Evolutionary conservation across 2,888 invertebrate species (phyloP).

Genomic region (Helicoverpa assulta): DNA sequence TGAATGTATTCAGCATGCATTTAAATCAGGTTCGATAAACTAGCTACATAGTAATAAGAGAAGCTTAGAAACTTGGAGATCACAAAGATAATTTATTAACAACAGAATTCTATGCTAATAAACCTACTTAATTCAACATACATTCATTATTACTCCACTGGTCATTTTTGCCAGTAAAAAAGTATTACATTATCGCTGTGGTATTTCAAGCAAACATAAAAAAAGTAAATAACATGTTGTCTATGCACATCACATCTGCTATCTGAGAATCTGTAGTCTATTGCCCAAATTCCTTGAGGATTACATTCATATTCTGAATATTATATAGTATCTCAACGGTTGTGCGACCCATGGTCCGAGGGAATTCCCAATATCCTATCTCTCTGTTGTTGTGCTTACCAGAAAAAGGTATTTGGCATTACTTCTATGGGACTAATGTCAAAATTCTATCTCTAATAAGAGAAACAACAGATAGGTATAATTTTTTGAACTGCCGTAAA

Average conservation of each 20-base stretch:
- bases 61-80: not conserved
- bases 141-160: not conserved
- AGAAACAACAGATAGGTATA: too few relatives aligned
- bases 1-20: not conserved
- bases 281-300: constrained; percentile 10
- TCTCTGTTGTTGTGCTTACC: too few relatives aligned
- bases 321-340: too few relatives aligned
- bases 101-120: constrained; percentile 4
- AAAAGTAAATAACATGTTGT: not conserved
- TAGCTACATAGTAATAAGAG: not conserved
- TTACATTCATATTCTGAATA: constrained; percentile 1
- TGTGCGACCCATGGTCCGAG: too few relatives aligned
- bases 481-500: too few relatives aligned
- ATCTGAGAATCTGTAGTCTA: not conserved
- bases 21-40: not conserved
- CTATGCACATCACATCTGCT: not conserved
- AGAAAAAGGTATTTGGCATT: too few relatives aligned
- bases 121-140: constrained; percentile 4
- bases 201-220: not conserved
- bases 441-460: too few relatives aligned
- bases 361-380: too few relatives aligned
- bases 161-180: constrained; percentile 7
- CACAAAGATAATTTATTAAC: not conserved
- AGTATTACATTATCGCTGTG: constrained; percentile 14
- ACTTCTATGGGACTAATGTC: too few relatives aligned